Conservation (phyloP, 2,113 vertebrate genomes). For the Podocnemis expansa region DNA sequence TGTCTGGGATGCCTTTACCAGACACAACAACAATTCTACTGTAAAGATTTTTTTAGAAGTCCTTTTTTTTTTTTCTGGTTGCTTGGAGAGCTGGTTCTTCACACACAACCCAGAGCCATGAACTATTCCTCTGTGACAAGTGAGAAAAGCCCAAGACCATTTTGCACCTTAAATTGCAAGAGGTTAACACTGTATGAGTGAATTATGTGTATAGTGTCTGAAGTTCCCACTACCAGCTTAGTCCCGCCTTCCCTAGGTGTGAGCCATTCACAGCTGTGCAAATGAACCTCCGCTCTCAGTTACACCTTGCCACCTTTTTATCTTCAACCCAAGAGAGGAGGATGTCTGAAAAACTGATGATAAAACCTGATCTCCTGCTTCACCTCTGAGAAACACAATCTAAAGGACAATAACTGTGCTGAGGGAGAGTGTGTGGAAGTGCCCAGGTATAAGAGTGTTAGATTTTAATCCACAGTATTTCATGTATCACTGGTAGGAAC, state of each 20-base stretch:
- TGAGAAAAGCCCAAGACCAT: conserved; percentile 41
- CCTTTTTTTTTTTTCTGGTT: not conserved
- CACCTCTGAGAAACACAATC: not conserved
- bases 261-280: rapidly evolving
- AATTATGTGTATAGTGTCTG: conserved; percentile 44
- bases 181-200: conserved; percentile 57
- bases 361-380: not conserved
- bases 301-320: not conserved
- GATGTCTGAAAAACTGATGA: not conserved
- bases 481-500: not conserved
- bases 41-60: rapidly evolving
- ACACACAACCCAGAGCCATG: not conserved
- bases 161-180: conserved; percentile 21
- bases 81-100: rapidly evolving
- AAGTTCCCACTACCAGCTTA: rapidly evolving
- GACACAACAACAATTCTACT: rapidly evolving
- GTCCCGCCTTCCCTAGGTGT: rapidly evolving
- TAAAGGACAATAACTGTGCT: not conserved
- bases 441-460: not conserved
- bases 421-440: not conserved
- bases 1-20: not conserved
- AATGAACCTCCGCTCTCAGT: not conserved
- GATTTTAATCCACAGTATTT: not conserved
- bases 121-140: conserved; percentile 15
- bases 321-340: not conserved